Conservation (phyloP, 1,140 invertebrate genomes). For the Drosophila miranda region DNA sequence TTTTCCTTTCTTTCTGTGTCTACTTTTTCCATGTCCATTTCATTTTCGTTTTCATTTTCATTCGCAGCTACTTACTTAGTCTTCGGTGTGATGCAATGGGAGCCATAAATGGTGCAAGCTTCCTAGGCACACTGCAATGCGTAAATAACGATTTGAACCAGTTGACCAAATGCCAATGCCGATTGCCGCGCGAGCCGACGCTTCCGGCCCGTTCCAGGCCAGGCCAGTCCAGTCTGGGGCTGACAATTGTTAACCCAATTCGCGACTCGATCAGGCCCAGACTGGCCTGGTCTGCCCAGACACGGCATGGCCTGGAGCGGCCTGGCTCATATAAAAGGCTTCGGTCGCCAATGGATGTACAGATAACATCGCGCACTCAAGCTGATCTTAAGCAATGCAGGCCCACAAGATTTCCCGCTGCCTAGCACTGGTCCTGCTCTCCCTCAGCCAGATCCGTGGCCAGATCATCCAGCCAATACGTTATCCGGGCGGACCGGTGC, state of each 20-base stretch:
- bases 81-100: slow-evolving; percentile 60
- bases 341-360: slow-evolving; percentile 25
- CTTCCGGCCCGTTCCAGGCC: slow-evolving; percentile 32
- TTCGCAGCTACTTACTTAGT: slow-evolving; percentile 14
- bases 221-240: slow-evolving; percentile 19
- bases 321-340: slow-evolving; percentile 49
- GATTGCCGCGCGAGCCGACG: slow-evolving; percentile 32
- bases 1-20: slow-evolving; percentile 32
- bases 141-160: slow-evolving; percentile 56
- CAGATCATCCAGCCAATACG: slow-evolving; percentile 22
- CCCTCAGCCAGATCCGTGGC: slow-evolving; percentile 7
- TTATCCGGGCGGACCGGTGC: neutral
- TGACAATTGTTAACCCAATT: slow-evolving; percentile 65
- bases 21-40: slow-evolving; percentile 35
- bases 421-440: slow-evolving; percentile 18
- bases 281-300: neutral
- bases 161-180: slow-evolving; percentile 78
- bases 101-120: slow-evolving; percentile 69
- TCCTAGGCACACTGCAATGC: slow-evolving; percentile 61
- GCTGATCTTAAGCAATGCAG: slow-evolving; percentile 17
- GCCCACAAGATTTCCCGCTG: slow-evolving; percentile 30
- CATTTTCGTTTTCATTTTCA: slow-evolving; percentile 20
- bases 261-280: slow-evolving; percentile 21
- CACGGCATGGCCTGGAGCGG: slow-evolving; percentile 12
- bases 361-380: slow-evolving; percentile 48